Conservation (phyloP, 2,888 invertebrate genomes). For the Stenodera caucasica region DNA sequence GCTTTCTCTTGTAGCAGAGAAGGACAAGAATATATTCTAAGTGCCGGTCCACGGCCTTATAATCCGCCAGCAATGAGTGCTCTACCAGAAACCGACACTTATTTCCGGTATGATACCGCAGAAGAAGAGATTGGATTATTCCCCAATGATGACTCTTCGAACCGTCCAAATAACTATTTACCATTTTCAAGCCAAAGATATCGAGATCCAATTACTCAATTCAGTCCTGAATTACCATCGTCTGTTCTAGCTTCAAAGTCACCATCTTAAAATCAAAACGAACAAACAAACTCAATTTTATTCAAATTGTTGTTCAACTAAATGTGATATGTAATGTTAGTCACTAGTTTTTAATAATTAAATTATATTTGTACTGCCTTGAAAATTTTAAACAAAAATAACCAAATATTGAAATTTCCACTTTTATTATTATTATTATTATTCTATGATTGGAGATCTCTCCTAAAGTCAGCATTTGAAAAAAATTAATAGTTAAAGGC, state of each 20-base stretch:
- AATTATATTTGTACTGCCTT: slow-evolving; percentile 18
- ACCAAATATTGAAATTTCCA: background rate
- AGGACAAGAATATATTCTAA: slow-evolving; percentile 58
- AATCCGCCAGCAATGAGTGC: slow-evolving; percentile 45
- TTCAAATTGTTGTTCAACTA: slow-evolving; percentile 29
- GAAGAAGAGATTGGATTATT: slow-evolving; percentile 45
- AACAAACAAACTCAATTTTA: slow-evolving; percentile 4
- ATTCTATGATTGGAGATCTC: background rate
- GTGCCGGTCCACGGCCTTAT: slow-evolving; percentile 37
- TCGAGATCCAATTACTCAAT: slow-evolving; percentile 6
- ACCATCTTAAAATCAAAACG: background rate
- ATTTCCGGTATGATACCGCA: slow-evolving; percentile 40
- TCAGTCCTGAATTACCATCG: slow-evolving; percentile 17
- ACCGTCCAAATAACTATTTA: slow-evolving; percentile 35
- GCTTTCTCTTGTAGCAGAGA: slow-evolving; percentile 68
- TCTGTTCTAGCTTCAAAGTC: background rate
- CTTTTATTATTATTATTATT: background rate
- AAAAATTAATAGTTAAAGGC: background rate
- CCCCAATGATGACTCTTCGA: slow-evolving; percentile 35
- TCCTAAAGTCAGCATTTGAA: background rate
- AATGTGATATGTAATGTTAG: slow-evolving; percentile 41
- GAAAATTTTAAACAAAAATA: background rate
- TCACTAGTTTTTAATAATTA: slow-evolving; percentile 31
- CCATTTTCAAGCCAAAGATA: slow-evolving; percentile 8
- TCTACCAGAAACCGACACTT: slow-evolving; percentile 25